Conservation (phyloP, 1,140 invertebrate species). For the Theocolax elegans region DNA sequence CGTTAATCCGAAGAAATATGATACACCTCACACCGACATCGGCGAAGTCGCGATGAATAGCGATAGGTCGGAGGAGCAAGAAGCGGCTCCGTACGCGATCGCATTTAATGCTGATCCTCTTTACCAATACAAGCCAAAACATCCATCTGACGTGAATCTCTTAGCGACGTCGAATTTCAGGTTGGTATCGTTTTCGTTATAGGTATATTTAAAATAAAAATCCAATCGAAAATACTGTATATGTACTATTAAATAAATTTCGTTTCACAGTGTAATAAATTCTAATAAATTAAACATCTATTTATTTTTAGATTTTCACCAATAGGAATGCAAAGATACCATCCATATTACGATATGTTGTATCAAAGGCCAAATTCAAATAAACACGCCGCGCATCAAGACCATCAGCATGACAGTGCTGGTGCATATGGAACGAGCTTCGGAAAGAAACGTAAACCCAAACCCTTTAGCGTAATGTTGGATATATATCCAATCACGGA, state of each 20-base stretch:
- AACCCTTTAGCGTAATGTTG: conserved; percentile 66
- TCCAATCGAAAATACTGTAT: no score
- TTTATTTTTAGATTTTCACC: conserved; percentile 56
- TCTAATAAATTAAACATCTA: no score
- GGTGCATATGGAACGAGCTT: conserved; percentile 40
- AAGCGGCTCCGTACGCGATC: conserved; percentile 31
- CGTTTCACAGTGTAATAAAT: no score
- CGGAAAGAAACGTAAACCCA: conserved; percentile 55
- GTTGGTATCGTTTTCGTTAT: conserved; percentile 43
- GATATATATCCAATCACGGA: conserved; percentile 67
- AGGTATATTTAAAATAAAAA: no score
- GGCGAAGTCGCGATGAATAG: conserved; percentile 50
- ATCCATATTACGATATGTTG: conserved; percentile 52
- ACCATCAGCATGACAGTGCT: conserved; percentile 45
- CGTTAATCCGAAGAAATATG: conserved; percentile 60
- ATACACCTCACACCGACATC: conserved; percentile 44
- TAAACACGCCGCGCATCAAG: conserved; percentile 36
- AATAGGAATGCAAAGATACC: conserved; percentile 55
- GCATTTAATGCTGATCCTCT: conserved; percentile 61
- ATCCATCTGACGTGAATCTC: conserved; percentile 69
- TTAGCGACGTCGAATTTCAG: conserved; percentile 64
- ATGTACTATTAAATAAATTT: no score
- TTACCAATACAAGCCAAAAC: conserved; percentile 67
- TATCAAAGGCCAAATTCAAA: conserved; percentile 47
- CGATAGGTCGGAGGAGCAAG: conserved; percentile 49